A percentile compares a stretch with the other conserved stretches of the same genome.
Conservation (phyloP, 2,797 vertebrate genomes). For the Neostethus bicornis region DNA sequence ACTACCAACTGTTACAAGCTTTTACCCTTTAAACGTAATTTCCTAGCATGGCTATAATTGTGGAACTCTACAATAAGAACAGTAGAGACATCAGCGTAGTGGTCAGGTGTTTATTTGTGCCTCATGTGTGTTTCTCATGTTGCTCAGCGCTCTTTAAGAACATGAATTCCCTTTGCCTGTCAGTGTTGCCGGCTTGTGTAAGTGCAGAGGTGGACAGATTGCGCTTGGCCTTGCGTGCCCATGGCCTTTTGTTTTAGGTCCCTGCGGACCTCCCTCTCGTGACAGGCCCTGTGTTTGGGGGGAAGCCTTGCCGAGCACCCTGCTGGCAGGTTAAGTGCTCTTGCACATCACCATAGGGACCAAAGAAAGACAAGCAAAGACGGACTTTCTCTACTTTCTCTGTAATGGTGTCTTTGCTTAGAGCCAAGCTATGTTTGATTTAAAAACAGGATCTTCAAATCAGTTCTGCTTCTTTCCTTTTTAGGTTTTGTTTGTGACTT, state of each 20-base stretch:
- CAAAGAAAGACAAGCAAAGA: slow-evolving; percentile 34
- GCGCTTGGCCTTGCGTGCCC: slow-evolving; percentile 70
- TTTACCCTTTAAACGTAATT: slow-evolving; percentile 10
- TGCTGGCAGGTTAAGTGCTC: slow-evolving; percentile 80
- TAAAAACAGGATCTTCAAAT: slow-evolving; percentile 1
- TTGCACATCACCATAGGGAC: slow-evolving; percentile 67
- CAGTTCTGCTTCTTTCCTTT: not conserved
- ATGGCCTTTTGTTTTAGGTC: slow-evolving; percentile 70
- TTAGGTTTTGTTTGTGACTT: not conserved
- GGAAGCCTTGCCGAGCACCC: slow-evolving; percentile 63
- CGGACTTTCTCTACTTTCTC: slow-evolving; percentile 35
- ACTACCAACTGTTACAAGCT: slow-evolving; percentile 5
- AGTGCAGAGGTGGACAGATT: slow-evolving; percentile 75
- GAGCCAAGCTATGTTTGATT: not conserved
- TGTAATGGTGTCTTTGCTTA: slow-evolving; percentile 31
- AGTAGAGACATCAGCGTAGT: not conserved
- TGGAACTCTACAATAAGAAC: too few relatives aligned
- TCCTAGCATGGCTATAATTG: not conserved
- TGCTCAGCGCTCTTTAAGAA: slow-evolving; percentile 54
- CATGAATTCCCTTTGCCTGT: slow-evolving; percentile 43
- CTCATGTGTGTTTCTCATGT: slow-evolving; percentile 26
- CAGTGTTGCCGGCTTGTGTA: slow-evolving; percentile 55
- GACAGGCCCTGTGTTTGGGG: slow-evolving; percentile 75
- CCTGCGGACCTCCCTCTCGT: slow-evolving; percentile 71
- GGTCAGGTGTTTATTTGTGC: slow-evolving; percentile 45